phyloP scores from a whole-genome alignment of 2,797 vertebrate genomes.

The Darevskia nairensis region DNA sequence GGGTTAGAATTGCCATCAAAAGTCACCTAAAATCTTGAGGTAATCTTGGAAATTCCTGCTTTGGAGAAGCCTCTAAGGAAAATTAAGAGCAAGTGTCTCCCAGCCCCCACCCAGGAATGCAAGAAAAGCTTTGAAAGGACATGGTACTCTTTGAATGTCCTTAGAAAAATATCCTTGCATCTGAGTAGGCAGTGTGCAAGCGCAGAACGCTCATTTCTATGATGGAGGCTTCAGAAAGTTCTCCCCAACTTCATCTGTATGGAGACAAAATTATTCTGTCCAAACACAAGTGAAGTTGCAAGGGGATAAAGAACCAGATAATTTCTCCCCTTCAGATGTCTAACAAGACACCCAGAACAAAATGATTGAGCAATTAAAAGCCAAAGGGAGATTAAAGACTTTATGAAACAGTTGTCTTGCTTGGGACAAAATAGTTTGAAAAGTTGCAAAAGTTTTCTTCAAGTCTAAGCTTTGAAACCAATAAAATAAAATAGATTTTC shows the following conservation, averaged over 20 bases:
- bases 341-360: neutral
- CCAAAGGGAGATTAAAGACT: neutral
- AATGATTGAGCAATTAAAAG: neutral
- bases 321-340: neutral
- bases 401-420: neutral
- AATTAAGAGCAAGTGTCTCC: too few species aligned
- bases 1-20: neutral
- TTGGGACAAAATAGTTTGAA: neutral
- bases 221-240: neutral
- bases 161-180: neutral
- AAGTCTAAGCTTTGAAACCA: neutral
- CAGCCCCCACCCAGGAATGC: neutral
- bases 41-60: neutral
- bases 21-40: neutral
- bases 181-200: neutral
- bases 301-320: neutral
- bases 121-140: neutral
- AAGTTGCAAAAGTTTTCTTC: neutral
- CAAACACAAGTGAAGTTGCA: neutral
- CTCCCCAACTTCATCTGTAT: neutral
- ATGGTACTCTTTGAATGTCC: neutral
- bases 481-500: neutral
- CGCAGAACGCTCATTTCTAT: neutral
- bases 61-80: too few species aligned
- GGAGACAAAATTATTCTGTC: neutral